Evolutionary conservation across 2,797 vertebrate genomes (phyloP).

Genomic region (Bovichtus variegatus): DNA sequence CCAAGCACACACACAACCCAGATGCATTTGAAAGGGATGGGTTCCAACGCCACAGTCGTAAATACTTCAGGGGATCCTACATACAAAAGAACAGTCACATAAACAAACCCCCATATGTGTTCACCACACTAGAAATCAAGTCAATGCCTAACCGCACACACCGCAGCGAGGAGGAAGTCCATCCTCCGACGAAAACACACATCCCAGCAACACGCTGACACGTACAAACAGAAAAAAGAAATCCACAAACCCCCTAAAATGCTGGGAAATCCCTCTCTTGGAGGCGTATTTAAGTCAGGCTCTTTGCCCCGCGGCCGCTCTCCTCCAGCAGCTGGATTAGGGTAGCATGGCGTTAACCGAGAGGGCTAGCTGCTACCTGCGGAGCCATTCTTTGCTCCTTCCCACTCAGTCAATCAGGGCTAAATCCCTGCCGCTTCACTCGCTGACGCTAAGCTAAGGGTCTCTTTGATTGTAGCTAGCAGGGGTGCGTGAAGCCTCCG

Average conservation of each 20-base stretch:
- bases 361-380: constrained; percentile 74
- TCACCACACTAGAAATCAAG: constrained; percentile 58
- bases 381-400: constrained; percentile 69
- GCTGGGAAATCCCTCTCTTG: constrained; percentile 58
- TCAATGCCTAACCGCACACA: constrained; percentile 30
- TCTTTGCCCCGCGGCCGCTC: constrained; percentile 49
- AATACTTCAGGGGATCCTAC: constrained; percentile 56
- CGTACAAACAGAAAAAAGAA: constrained; percentile 56
- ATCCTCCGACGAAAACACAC: constrained; percentile 59
- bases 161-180: constrained; percentile 35
- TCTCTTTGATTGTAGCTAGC: constrained; percentile 73
- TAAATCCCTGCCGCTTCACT: constrained; percentile 73
- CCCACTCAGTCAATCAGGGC: constrained; percentile 72
- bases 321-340: constrained; percentile 67
- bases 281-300: constrained; percentile 62
- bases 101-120: constrained; percentile 63
- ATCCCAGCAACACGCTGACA: constrained; percentile 44
- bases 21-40: constrained; percentile 38
- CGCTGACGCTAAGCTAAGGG: constrained; percentile 68
- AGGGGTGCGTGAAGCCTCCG: constrained; percentile 67
- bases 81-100: constrained; percentile 42
- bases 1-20: constrained; percentile 20
- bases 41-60: constrained; percentile 51
- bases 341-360: constrained; percentile 48
- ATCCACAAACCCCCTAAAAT: constrained; percentile 58